These are phyloP conservation scores for Orbicella faveolata DNA, from an alignment of 64 coral and sea anemone species.

Conservation along the genomic window DNA sequence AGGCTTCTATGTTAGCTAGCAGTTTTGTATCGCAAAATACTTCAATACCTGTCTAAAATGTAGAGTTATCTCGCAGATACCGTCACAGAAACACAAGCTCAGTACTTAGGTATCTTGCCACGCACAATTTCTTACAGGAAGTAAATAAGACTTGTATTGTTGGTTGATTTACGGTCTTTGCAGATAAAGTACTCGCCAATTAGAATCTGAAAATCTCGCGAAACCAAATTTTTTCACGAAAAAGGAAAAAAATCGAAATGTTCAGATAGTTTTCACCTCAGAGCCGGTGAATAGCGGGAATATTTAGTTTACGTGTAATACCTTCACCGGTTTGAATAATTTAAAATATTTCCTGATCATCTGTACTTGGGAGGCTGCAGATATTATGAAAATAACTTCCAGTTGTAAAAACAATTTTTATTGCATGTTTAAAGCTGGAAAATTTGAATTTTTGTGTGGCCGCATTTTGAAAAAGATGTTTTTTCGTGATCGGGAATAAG, in stretches of 20 bases:
- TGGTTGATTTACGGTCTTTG: not conserved
- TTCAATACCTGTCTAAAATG: no score
- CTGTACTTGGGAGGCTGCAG: not conserved
- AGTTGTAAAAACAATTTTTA: not conserved
- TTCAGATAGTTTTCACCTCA: not conserved
- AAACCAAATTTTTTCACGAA: no score
- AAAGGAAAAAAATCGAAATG: not conserved
- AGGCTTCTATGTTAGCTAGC: no score
- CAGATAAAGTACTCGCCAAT: no score
- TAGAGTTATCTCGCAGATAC: no score
- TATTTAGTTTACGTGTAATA: not conserved
- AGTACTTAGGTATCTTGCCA: not conserved
- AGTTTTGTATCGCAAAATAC: no score
- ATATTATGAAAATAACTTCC: not conserved
- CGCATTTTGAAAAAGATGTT: not conserved
- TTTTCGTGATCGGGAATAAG: no score
- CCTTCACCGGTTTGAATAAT: not conserved
- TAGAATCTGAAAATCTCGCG: no score
- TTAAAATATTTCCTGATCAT: not conserved
- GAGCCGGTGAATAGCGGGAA: not conserved
- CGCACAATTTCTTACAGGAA: not conserved
- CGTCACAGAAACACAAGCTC: no score
- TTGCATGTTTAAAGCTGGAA: not conserved
- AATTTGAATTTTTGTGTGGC: not conserved
- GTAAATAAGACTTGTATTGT: not conserved